Evolutionary conservation across 2,888 invertebrate genomes (phyloP).

Genomic region (Chrysina gloriosa): DNA sequence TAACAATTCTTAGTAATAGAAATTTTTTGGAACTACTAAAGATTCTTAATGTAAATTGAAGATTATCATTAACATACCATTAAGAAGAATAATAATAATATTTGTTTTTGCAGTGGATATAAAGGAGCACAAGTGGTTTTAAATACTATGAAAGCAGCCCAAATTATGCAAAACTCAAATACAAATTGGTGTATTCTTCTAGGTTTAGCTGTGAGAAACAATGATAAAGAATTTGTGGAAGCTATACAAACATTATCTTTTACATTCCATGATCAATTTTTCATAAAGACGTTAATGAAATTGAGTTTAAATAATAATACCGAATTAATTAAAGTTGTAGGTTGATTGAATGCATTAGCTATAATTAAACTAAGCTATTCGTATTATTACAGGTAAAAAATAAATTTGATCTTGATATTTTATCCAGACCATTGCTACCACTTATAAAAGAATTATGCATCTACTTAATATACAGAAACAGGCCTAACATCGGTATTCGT

Average conservation of each 20-base stretch:
- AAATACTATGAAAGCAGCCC: conserved; percentile 70
- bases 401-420: conserved; percentile 38
- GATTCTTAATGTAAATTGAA: no score
- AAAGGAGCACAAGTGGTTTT: conserved; percentile 67
- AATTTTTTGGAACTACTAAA: no score
- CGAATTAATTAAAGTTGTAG: conserved; percentile 8
- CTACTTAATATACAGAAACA: conserved; percentile 66
- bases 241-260: conserved; percentile 59
- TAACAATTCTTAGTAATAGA: no score
- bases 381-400: conserved; percentile 44
- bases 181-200: conserved; percentile 68
- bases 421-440: conserved; percentile 42
- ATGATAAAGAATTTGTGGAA: conserved; percentile 58
- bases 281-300: conserved; percentile 65
- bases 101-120: conserved; percentile 56
- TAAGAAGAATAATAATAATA: neutral
- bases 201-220: conserved; percentile 67
- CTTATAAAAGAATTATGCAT: conserved; percentile 63
- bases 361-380: neutral
- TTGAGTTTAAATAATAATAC: conserved; percentile 52
- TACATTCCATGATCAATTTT: conserved; percentile 56
- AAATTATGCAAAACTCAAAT: conserved; percentile 64
- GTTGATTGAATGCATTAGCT: neutral
- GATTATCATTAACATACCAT: no score
- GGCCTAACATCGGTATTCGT: conserved; percentile 65